Evolutionary conservation across 1,140 invertebrate species (phyloP), one percentile per base, ranked within the genome.

Genomic region (Heliconius congener): DNA sequence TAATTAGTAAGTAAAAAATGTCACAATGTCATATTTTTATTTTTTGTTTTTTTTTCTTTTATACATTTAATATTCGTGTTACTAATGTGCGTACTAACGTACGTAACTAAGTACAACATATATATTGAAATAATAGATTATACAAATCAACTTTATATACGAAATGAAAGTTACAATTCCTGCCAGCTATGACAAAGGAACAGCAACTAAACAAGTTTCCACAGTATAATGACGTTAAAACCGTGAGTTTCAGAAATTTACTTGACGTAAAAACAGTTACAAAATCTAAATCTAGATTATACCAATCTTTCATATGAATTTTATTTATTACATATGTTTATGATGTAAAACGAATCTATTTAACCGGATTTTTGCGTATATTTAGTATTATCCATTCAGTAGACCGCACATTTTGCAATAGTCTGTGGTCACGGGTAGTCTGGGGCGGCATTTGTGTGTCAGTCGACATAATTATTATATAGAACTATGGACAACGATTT

Each of bases 261-360:
- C 60, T 66, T 66, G 60, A 23, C 60, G 60, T 66, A 66, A 66
- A 66, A 27, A 66, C 60, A 66, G 60, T 66, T 66, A 16, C 30
- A 66, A 27, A 66, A 66, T 66, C 11, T 30, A 27, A 66, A 66
- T 66, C 9, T 60, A 60, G 55, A 60, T 60, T 60, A 23, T 23
- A 60, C 5, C 27, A 11, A 27, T 66, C 23, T 66, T 30, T 66
- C 11, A 66, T 66, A 30, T 1, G 3, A 27, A 66, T 27, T 66
- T n/a, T 23, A 23, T 57, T 57, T 9, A 1, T 66, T 52, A 52
- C 6, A 19, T 66, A 57, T 23, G 6, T 57, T 6, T 37, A 37
- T 37, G 34, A 37, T 37, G 8, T 37, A 37, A 37, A 37, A 37
- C 6, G 5, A 8, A 37, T 8, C 34, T 37, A 37, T 37, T 37